These are phyloP conservation scores for Drosophila oshimai DNA, from an alignment of 1,140 invertebrate species.

Conservation along the genomic window DNA sequence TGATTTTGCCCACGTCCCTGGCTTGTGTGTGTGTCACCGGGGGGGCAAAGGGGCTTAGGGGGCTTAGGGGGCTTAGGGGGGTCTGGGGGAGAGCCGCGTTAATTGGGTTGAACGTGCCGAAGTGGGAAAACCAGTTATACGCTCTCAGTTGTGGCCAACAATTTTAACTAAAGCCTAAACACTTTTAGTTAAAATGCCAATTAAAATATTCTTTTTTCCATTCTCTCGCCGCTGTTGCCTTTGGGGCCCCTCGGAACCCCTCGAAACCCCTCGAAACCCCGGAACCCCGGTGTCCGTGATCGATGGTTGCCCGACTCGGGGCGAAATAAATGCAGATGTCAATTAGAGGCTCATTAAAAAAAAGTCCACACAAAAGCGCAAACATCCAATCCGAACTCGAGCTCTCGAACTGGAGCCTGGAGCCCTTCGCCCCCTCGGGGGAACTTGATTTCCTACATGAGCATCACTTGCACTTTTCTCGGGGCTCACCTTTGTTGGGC, in stretches of 20 bases:
- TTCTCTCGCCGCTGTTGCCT: constrained; percentile 9
- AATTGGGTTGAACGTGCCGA: constrained; percentile 79
- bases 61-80: no score
- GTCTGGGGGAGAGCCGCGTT: constrained; percentile 48
- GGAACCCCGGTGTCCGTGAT: no score
- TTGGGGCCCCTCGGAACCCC: not conserved
- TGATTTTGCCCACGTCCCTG: constrained; percentile 4
- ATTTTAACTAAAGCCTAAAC: constrained; percentile 83
- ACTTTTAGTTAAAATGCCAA: constrained; percentile 83
- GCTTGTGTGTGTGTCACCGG: constrained; percentile 26
- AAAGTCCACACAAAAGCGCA: constrained; percentile 48
- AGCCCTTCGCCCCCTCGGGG: constrained; percentile 11
- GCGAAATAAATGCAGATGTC: constrained; percentile 82
- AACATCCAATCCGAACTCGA: constrained; percentile 14
- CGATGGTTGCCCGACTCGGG: constrained; percentile 57
- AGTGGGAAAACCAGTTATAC: constrained; percentile 58
- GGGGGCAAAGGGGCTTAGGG: no score
- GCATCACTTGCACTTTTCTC: constrained; percentile 80
- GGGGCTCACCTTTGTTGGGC: constrained; percentile 38
- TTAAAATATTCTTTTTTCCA: constrained; percentile 79
- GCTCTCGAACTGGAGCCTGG: constrained; percentile 39
- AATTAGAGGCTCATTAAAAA: constrained; percentile 83
- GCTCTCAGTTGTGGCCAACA: constrained; percentile 47
- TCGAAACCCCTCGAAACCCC: no score
- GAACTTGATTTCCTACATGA: constrained; percentile 69